A percentile compares a stretch with the other conserved stretches of the same genome.
Evolutionary conservation across 2,113 vertebrate genomes (phyloP).

Genomic region (Tenebrosternarchus preto): DNA sequence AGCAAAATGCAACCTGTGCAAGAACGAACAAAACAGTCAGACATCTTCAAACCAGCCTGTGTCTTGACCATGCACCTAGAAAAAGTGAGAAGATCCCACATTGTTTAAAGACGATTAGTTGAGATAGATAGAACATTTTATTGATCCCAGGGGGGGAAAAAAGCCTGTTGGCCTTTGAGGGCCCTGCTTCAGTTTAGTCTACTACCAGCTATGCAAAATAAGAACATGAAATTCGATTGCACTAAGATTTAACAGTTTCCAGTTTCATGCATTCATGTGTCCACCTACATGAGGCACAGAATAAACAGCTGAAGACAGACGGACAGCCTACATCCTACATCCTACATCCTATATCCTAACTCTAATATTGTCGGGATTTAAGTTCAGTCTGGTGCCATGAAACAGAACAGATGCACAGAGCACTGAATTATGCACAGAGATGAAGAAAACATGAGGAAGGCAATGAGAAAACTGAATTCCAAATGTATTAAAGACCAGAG

Average conservation of each 20-base stretch:
- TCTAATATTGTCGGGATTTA: conserved; percentile 34
- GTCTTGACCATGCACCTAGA: neutral
- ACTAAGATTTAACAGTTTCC: conserved; percentile 1
- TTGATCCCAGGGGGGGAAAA: no score
- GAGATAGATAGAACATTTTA: neutral
- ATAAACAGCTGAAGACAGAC: neutral
- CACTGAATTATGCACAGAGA: conserved; percentile 13
- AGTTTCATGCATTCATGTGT: conserved; percentile 25
- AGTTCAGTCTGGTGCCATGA: conserved; percentile 31
- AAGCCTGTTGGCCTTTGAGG: conserved; percentile 49
- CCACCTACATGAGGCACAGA: conserved; percentile 14
- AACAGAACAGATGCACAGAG: neutral
- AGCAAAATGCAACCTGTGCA: conserved; percentile 1
- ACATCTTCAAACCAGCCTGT: neutral
- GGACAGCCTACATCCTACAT: no score
- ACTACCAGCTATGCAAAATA: conserved; percentile 38
- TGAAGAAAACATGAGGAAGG: conserved; percentile 4
- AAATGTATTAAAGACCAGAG: conserved; percentile 26
- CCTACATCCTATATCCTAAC: no score
- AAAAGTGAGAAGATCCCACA: neutral
- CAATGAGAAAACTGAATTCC: conserved; percentile 3
- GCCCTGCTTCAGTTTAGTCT: conserved; percentile 55
- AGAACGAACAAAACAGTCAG: neutral
- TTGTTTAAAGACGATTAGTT: no score
- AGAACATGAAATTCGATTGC: conserved; percentile 18